Conservation (phyloP, 2,888 invertebrate genomes). For the Blastobasis lacticolella region DNA sequence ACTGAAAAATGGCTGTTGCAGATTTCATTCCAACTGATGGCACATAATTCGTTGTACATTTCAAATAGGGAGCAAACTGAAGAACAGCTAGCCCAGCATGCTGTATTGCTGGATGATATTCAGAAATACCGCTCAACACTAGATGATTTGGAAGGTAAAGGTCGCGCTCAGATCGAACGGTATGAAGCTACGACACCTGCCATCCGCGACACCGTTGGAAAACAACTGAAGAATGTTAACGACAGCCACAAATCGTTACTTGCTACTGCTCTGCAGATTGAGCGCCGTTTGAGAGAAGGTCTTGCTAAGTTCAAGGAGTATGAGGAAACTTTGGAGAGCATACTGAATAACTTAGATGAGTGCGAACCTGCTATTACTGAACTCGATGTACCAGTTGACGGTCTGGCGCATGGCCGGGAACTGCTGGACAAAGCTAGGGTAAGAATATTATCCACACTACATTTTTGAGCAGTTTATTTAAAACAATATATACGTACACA, state of each 20-base stretch:
- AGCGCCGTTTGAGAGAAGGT: conserved; percentile 89
- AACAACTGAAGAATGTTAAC: conserved; percentile 91
- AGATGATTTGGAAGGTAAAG: conserved; percentile 88
- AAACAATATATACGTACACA: too few species aligned
- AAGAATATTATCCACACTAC: conserved; percentile 21
- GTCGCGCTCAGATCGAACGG: conserved; percentile 86
- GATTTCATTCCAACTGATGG: conserved; percentile 96
- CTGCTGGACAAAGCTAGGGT: conserved; percentile 85
- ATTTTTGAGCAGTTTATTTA: not conserved
- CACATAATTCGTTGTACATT: conserved; percentile 94
- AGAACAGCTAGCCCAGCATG: conserved; percentile 93
- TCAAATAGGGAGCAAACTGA: conserved; percentile 92
- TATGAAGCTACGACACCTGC: conserved; percentile 82
- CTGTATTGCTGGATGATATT: conserved; percentile 82
- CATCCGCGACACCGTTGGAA: conserved; percentile 85
- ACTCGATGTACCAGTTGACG: conserved; percentile 82
- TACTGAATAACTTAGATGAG: conserved; percentile 85
- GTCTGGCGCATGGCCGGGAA: conserved; percentile 80
- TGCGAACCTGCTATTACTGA: conserved; percentile 87
- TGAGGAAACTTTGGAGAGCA: conserved; percentile 90
- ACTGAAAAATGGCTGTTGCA: conserved; percentile 96
- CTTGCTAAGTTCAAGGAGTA: conserved; percentile 94
- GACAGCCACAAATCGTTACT: conserved; percentile 94
- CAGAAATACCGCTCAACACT: conserved; percentile 87
- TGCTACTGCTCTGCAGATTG: conserved; percentile 92